phyloP scores from a whole-genome alignment of 2,888 invertebrate genomes.

The Euzophera pinguis region DNA sequence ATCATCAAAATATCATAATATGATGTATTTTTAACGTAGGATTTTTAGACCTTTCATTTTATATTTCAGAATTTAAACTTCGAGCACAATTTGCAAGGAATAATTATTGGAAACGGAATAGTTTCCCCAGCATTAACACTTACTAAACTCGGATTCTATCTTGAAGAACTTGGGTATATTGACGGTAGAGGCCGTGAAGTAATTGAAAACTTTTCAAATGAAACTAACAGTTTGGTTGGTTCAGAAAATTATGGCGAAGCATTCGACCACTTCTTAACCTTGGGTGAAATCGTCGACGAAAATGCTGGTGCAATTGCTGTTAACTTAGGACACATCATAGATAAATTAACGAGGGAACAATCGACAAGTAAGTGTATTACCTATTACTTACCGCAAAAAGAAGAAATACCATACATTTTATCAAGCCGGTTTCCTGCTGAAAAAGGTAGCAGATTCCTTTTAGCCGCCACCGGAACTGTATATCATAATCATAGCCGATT shows the following conservation, averaged over 20 bases:
- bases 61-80: constrained; percentile 51
- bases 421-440: no score
- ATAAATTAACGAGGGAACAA: constrained; percentile 40
- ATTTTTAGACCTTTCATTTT: background rate
- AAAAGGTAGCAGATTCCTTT: no score
- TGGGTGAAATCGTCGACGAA: constrained; percentile 79
- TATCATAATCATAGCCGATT: no score
- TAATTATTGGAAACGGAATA: constrained; percentile 91
- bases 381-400: no score
- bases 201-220: constrained; percentile 76
- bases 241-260: constrained; percentile 77
- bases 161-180: constrained; percentile 81
- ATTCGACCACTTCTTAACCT: constrained; percentile 79
- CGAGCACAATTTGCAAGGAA: constrained; percentile 82
- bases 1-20: no score
- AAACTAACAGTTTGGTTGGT: constrained; percentile 71
- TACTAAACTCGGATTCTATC: constrained; percentile 61
- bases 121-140: constrained; percentile 82
- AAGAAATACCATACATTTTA: no score
- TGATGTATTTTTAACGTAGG: no score
- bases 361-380: constrained; percentile 12
- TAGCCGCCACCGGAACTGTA: no score
- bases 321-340: constrained; percentile 77
- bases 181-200: constrained; percentile 81
- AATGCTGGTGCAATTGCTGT: constrained; percentile 85